These are phyloP conservation scores for Xanthorhoe spadicearia DNA, from an alignment of 2,888 invertebrate species.

Conservation along the genomic window DNA sequence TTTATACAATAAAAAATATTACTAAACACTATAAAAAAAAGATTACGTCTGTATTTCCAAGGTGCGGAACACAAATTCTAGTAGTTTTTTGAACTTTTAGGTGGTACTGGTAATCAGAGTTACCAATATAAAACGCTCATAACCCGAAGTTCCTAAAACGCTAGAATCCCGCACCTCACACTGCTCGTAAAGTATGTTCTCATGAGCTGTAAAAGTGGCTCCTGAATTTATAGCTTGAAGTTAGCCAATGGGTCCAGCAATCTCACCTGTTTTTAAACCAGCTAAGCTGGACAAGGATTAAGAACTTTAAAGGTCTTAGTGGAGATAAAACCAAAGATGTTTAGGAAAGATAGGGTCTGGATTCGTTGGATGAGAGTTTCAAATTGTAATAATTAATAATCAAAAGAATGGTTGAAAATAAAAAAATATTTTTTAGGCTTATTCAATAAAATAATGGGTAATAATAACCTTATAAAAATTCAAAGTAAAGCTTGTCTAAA, in stretches of 20 bases:
- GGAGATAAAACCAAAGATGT: conserved; percentile 1
- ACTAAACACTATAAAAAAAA: too few species aligned
- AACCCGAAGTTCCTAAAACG: conserved; percentile 12
- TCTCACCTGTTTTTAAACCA: conserved; percentile 59
- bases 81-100: too few species aligned
- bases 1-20: too few species aligned
- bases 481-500: too few species aligned
- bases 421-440: too few species aligned
- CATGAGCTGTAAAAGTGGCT: conserved; percentile 81
- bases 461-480: too few species aligned
- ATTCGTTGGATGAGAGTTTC: not conserved
- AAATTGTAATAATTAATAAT: not conserved
- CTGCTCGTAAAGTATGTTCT: conserved; percentile 69
- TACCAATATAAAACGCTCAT: too few species aligned
- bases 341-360: not conserved
- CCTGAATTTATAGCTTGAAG: conserved; percentile 80
- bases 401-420: too few species aligned
- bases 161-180: conserved; percentile 27
- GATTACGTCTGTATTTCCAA: too few species aligned
- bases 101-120: too few species aligned
- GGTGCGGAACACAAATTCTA: too few species aligned
- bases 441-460: too few species aligned
- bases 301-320: not conserved
- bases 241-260: conserved; percentile 68
- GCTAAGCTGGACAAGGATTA: conserved; percentile 20